These are phyloP conservation scores for Eufriesea mexicana DNA, from an alignment of 1,140 invertebrate genomes.

Conservation along the genomic window DNA sequence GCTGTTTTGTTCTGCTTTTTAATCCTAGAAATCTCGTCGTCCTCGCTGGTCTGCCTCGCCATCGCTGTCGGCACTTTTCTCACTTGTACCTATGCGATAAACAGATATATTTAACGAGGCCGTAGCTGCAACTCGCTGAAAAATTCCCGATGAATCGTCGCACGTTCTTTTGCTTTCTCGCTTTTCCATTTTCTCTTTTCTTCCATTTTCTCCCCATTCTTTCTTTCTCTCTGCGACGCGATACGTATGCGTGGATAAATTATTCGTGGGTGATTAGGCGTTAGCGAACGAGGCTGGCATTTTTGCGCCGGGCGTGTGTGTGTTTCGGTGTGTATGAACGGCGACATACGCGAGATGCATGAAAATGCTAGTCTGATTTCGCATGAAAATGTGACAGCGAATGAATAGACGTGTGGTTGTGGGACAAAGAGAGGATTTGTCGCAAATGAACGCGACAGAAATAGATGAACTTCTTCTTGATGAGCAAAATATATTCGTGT, in stretches of 20 bases:
- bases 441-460: conserved; percentile 21
- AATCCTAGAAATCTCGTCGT: conserved; percentile 94
- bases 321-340: conserved; percentile 4
- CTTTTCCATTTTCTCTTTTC: neutral
- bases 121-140: neutral
- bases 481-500: conserved; percentile 54
- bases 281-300: conserved; percentile 14
- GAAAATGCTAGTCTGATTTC: conserved; percentile 44
- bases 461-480: conserved; percentile 24
- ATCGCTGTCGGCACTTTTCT: conserved; percentile 80
- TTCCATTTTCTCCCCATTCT: neutral
- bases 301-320: neutral
- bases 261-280: conserved; percentile 18
- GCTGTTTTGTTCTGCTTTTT: conserved; percentile 93
- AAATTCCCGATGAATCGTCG: neutral
- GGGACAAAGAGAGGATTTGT: conserved; percentile 5
- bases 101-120: conserved; percentile 43
- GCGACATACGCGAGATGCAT: conserved; percentile 9
- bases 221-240: neutral
- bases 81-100: conserved; percentile 72
- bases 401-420: conserved; percentile 21
- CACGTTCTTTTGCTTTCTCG: neutral
- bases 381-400: conserved; percentile 25
- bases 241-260: neutral
- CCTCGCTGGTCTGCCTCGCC: conserved; percentile 91